phyloP scores from a whole-genome alignment of 53 echinoderm and acorn worm genomes.

The Patiria pectinifera region DNA sequence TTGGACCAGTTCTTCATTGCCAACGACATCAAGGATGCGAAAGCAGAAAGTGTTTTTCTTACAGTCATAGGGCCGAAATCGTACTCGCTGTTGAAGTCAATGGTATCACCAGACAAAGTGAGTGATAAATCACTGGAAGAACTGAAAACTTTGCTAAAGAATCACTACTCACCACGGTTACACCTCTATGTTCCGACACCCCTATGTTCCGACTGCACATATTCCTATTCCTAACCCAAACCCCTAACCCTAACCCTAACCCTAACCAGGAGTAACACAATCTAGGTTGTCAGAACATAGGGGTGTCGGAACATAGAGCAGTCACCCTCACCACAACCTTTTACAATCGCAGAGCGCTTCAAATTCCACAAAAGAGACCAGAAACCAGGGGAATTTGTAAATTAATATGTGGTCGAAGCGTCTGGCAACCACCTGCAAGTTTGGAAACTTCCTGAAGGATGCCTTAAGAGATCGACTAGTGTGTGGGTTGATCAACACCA shows the following conservation, averaged over 20 bases:
- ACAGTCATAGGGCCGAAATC: constrained; percentile 24
- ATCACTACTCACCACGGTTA: constrained; percentile 56
- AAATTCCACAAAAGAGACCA: constrained; percentile 73
- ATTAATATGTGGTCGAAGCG: constrained; percentile 58
- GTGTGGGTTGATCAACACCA: constrained; percentile 22
- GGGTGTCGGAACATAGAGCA: too few relatives aligned
- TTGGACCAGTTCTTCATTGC: constrained; percentile 65
- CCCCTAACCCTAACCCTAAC: too few relatives aligned
- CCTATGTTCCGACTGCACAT: too few relatives aligned
- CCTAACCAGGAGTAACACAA: too few relatives aligned
- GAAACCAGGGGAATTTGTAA: constrained; percentile 57
- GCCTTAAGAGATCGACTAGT: constrained; percentile 29
- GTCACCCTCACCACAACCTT: constrained; percentile 58
- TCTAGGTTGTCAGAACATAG: too few relatives aligned
- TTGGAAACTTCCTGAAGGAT: constrained; percentile 65
- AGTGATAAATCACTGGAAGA: constrained; percentile 52
- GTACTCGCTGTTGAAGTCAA: constrained; percentile 49
- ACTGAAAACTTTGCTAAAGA: constrained; percentile 46
- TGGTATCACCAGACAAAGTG: constrained; percentile 64
- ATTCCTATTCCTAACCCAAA: too few relatives aligned
- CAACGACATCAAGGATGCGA: neutral
- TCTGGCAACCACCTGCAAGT: constrained; percentile 69
- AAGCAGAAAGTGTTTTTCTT: too few relatives aligned
- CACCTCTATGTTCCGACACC: too few relatives aligned
- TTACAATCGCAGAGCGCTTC: constrained; percentile 71